Conservation (phyloP, 1,140 invertebrate species). For the Drosophila punjabiensis region DNA sequence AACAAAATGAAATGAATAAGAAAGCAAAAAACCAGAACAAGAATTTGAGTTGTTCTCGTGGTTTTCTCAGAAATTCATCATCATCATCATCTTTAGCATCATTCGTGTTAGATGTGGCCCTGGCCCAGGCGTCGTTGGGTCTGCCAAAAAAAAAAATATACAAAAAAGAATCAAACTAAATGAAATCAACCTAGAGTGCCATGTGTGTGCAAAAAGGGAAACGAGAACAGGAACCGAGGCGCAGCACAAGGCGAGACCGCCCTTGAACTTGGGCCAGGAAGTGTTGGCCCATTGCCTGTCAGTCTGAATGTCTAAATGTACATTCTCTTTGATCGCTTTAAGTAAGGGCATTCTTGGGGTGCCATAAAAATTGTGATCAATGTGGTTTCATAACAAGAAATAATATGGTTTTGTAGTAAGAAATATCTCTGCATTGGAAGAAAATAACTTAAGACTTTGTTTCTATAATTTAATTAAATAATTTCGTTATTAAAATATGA, state of each 20-base stretch:
- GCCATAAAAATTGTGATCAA: not conserved
- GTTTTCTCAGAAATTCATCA: constrained; percentile 68
- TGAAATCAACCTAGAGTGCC: constrained; percentile 38
- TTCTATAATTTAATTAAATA: not conserved
- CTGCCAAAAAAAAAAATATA: constrained; percentile 55
- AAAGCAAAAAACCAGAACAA: constrained; percentile 55
- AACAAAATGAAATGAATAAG: constrained; percentile 21
- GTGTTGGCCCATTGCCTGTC: constrained; percentile 60
- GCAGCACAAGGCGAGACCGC: constrained; percentile 16
- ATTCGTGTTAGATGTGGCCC: constrained; percentile 40
- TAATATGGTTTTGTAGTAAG: too few relatives aligned
- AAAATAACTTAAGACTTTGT: not conserved
- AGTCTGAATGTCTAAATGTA: constrained; percentile 37
- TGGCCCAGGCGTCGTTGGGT: constrained; percentile 56
- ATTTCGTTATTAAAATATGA: not conserved
- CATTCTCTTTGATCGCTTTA: not conserved
- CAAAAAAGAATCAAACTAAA: constrained; percentile 16
- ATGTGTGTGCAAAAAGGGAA: constrained; percentile 38
- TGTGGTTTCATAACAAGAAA: not conserved
- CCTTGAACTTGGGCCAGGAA: constrained; percentile 77
- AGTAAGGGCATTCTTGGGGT: not conserved
- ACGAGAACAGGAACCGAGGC: constrained; percentile 7
- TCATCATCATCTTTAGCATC: constrained; percentile 40
- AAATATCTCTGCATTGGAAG: not conserved
- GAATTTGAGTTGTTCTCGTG: constrained; percentile 57